Percentiles rank a stretch among this genome's conserved stretches.
Conservation (phyloP, 2,888 invertebrate species). For the Diachrysia chrysitis region DNA sequence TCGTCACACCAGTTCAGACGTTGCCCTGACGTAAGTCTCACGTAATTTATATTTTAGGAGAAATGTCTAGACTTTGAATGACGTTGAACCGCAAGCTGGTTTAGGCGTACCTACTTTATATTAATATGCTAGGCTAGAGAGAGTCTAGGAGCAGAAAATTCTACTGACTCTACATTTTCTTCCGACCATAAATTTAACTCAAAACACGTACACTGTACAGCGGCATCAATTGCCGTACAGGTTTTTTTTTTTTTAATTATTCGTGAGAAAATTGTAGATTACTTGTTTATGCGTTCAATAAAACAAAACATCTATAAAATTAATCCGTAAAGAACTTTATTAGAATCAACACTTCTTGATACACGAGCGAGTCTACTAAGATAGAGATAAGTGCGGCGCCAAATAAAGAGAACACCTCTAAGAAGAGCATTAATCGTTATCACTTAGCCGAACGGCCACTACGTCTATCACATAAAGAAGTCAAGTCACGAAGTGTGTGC, state of each 20-base stretch:
- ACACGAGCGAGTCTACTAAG: slow-evolving; percentile 39
- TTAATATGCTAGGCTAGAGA: neutral
- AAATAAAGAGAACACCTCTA: slow-evolving; percentile 55
- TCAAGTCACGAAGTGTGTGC: slow-evolving; percentile 72
- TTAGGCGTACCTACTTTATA: neutral
- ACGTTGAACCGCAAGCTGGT: neutral
- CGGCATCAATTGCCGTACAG: neutral
- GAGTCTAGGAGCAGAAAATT: neutral
- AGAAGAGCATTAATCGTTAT: slow-evolving; percentile 64
- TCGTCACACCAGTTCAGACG: neutral
- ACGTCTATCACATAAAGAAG: slow-evolving; percentile 71
- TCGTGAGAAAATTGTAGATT: no score
- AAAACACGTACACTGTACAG: neutral
- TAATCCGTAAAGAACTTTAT: slow-evolving; percentile 30
- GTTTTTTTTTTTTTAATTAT: no score
- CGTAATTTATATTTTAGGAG: slow-evolving; percentile 5
- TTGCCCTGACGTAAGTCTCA: neutral
- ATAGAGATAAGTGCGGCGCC: slow-evolving; percentile 44
- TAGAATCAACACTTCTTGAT: slow-evolving; percentile 42
- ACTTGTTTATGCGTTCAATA: no score
- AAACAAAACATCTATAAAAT: slow-evolving; percentile 21
- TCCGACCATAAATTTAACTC: neutral
- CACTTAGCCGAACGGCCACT: slow-evolving; percentile 58
- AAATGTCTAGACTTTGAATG: slow-evolving; percentile 6
- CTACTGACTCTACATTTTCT: neutral